Conservation (phyloP, 2,797 vertebrate species). For the Mallotus villosus region DNA sequence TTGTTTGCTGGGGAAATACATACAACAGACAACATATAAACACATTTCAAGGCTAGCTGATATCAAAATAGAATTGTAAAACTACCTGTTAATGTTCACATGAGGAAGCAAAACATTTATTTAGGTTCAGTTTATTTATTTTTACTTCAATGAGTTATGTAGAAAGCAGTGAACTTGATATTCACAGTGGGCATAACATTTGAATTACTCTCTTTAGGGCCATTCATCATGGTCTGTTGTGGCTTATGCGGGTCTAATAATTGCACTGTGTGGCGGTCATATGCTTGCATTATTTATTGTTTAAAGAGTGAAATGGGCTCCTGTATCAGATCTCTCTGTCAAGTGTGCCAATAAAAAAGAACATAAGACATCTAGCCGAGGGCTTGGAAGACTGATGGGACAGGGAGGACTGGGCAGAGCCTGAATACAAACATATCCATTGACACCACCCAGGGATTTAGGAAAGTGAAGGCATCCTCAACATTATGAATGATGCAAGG, state of each 20-base stretch:
- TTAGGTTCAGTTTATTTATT: background rate
- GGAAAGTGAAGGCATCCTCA: constrained; percentile 24
- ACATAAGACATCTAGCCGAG: constrained; percentile 26
- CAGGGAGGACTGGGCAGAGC: background rate
- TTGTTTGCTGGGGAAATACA: constrained; percentile 20
- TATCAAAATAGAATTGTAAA: constrained; percentile 21
- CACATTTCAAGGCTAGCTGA: constrained; percentile 27
- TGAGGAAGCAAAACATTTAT: background rate
- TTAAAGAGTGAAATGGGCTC: constrained; percentile 24
- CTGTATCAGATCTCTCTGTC: constrained; percentile 36
- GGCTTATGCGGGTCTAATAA: constrained; percentile 37
- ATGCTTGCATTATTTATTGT: constrained; percentile 47
- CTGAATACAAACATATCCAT: background rate
- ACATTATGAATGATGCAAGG: constrained; percentile 24
- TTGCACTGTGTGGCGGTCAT: constrained; percentile 20
- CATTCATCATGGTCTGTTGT: constrained; percentile 30
- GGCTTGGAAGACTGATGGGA: constrained; percentile 26
- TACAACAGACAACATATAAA: constrained; percentile 31
- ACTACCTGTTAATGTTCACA: no score
- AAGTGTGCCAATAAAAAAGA: constrained; percentile 31
- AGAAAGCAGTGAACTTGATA: constrained; percentile 24
- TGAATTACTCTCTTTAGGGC: constrained; percentile 13
- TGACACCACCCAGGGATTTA: background rate
- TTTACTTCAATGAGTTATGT: constrained; percentile 27
- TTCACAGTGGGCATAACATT: constrained; percentile 11